phyloP scores from a whole-genome alignment of 2,797 vertebrate species.

The Vipera latastei region DNA sequence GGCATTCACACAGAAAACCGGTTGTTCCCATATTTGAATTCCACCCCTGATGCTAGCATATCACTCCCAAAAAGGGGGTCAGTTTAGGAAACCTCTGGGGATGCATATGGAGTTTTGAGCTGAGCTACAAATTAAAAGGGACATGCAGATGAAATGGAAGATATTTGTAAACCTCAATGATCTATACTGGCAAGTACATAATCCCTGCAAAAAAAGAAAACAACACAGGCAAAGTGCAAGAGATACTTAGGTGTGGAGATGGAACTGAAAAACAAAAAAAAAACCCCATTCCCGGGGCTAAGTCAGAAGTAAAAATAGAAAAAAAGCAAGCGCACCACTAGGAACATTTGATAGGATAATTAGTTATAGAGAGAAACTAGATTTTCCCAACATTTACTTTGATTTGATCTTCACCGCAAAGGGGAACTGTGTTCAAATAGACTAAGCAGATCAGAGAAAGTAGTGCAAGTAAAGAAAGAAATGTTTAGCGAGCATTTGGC shows the following conservation, averaged over 20 bases:
- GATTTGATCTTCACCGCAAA: background rate
- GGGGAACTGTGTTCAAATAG: background rate
- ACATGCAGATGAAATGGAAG: background rate
- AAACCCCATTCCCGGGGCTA: background rate
- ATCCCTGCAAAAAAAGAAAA: background rate
- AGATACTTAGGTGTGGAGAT: background rate
- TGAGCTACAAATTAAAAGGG: background rate
- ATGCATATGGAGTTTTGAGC: background rate
- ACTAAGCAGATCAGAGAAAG: background rate
- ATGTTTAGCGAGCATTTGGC: background rate
- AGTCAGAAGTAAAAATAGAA: background rate
- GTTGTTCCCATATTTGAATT: too few species aligned
- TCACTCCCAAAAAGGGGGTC: background rate
- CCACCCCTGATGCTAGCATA: background rate
- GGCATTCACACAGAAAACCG: too few species aligned
- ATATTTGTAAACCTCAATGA: background rate
- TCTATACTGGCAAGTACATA: background rate
- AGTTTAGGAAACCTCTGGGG: background rate
- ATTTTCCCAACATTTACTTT: background rate
- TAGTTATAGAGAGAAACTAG: background rate
- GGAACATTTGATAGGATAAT: background rate
- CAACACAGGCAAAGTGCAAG: background rate
- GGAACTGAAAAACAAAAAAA: background rate
- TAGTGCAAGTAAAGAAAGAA: background rate
- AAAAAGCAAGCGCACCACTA: background rate